Evolutionary conservation across 2,113 vertebrate species (phyloP).

Genomic region (Tachuris rubrigastra): DNA sequence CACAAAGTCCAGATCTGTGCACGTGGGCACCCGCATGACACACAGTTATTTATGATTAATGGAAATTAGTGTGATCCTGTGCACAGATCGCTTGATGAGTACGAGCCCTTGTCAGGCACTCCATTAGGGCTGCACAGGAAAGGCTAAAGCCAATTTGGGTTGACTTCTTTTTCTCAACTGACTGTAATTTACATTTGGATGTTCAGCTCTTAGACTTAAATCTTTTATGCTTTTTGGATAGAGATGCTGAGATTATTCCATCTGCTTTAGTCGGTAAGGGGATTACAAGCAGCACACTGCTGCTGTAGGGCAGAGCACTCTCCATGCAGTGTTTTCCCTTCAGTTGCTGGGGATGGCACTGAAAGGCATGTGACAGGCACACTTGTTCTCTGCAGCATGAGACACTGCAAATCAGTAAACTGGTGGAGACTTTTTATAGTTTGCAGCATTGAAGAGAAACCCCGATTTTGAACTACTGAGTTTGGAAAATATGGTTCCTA

Average conservation of each 20-base stretch:
- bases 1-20: neutral
- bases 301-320: neutral
- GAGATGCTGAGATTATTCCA: neutral
- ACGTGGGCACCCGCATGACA: accelerated
- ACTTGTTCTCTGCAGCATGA: neutral
- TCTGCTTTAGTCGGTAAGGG: neutral
- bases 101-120: neutral
- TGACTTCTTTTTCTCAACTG: neutral
- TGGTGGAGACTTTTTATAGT: neutral
- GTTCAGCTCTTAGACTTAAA: neutral
- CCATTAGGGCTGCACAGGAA: neutral
- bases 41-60: neutral
- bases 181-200: neutral
- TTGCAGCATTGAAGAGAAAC: neutral
- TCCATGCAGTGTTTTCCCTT: neutral
- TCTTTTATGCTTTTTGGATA: neutral
- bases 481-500: neutral
- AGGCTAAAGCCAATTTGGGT: neutral
- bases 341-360: neutral
- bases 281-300: neutral
- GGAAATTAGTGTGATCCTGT: neutral
- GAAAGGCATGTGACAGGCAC: neutral
- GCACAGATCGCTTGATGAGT: neutral
- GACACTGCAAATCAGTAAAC: neutral
- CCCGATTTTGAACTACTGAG: neutral